Evolutionary conservation across 2,797 vertebrate species (phyloP), one percentile per base, ranked within the genome.

Genomic region (Coregonus suidteri): DNA sequence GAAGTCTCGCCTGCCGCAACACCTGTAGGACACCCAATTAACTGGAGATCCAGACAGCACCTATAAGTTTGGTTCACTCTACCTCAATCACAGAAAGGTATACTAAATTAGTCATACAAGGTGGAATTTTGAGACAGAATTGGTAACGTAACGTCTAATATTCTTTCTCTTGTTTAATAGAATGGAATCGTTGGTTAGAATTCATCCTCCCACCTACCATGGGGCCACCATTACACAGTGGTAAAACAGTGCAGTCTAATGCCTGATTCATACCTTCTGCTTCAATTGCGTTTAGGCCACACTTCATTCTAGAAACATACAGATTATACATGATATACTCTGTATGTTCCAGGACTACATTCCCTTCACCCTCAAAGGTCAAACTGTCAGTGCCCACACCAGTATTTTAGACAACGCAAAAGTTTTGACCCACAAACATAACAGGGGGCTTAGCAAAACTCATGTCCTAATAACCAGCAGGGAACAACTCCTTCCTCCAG

Each of bases 41-140:
- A 73, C 30, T 56, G 52, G 51, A 16, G 71, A 16, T 54, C 15
- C 3, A 30, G 70, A 37, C 15, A 52, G 25, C 4, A 20, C 11
- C 37, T 41, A 47, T 35, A 70, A 1, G 16, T 69, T 70, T 70
- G 15, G 35, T 37, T 70, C 15, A 3, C 25, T 72, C 30, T 53
- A 15, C 20, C 4, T 51, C 41, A 41, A 4, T 25, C 20, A 52
- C 20, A 25, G 25, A 54, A 18, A 16, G 30, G 25, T 16, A 30
- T 16, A 47, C n/a, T 53, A 30, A 56, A 72, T 72, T 18, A 54
- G 51, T 56, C 31, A 72, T 16, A 34, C 51, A 71, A 70, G n/a
- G 3, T 65, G 62, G 62, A 30, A 52, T 30, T 53, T 47, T 14
- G n/a, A 0, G 41, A 31, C 11, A 13, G 18, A n/a, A 41, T 70